phyloP scores from a whole-genome alignment of 2,888 invertebrate species.

The Thelaira solivaga region DNA sequence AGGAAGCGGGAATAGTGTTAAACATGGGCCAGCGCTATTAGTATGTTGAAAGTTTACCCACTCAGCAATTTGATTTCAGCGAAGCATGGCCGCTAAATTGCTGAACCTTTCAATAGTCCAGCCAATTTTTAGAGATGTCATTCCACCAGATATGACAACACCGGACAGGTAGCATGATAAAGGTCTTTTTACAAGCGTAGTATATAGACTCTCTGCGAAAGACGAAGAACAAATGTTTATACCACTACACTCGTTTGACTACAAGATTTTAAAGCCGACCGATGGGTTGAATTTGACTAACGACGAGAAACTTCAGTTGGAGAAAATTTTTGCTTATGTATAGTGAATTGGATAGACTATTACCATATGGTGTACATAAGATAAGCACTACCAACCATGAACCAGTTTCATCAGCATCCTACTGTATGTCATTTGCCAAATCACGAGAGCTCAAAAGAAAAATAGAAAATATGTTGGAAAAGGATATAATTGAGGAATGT shows the following conservation, averaged over 20 bases:
- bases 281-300: conserved; percentile 22
- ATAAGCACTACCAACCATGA: conserved; percentile 68
- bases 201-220: background rate
- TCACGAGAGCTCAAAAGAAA: conserved; percentile 57
- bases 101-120: conserved; percentile 35
- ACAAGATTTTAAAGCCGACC: conserved; percentile 16
- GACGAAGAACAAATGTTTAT: conserved; percentile 5
- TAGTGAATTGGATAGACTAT: conserved; percentile 8
- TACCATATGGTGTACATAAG: conserved; percentile 61
- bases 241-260: conserved; percentile 18
- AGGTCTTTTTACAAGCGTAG: conserved; percentile 16
- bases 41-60: conserved; percentile 42
- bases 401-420: conserved; percentile 71
- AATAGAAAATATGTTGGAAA: conserved; percentile 68
- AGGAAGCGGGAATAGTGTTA: conserved; percentile 47
- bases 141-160: conserved; percentile 21
- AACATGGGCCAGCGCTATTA: conserved; percentile 60
- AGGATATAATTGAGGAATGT: conserved; percentile 72
- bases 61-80: conserved; percentile 35
- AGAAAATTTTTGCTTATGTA: conserved; percentile 10
- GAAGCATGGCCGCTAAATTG: conserved; percentile 25
- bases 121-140: conserved; percentile 12
- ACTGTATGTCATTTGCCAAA: conserved; percentile 67
- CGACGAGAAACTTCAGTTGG: conserved; percentile 8
- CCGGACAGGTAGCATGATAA: background rate